Evolutionary conservation across 2,797 vertebrate genomes (phyloP).

Genomic region (Danio kyathit): DNA sequence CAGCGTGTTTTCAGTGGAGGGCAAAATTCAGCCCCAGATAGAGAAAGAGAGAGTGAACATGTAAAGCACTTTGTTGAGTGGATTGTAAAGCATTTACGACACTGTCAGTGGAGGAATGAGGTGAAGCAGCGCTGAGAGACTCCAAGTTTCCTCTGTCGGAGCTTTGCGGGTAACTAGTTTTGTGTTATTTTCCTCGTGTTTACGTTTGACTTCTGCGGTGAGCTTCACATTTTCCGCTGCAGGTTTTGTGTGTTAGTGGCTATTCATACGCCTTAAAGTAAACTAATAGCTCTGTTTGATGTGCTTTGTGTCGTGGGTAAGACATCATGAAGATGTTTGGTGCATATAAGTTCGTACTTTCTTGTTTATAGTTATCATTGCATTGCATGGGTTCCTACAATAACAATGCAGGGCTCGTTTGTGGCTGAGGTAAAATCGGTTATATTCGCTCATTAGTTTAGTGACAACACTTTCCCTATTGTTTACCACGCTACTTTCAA

Average conservation of each 20-base stretch:
- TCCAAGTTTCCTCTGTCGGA: background rate
- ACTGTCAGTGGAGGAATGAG: background rate
- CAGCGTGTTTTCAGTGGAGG: background rate
- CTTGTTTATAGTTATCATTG: too few species aligned
- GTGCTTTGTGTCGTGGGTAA: too few species aligned
- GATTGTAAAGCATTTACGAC: background rate
- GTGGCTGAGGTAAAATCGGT: too few species aligned
- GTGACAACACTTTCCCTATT: too few species aligned
- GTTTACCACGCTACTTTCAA: too few species aligned
- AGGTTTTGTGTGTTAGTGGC: background rate
- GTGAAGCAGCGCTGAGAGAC: background rate
- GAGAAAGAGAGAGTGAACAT: background rate
- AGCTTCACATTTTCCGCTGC: background rate
- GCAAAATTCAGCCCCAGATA: background rate
- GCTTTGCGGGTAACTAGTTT: constrained; percentile 16
- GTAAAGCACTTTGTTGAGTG: background rate
- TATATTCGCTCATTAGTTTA: too few species aligned
- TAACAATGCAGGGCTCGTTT: too few species aligned
- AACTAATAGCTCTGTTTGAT: background rate
- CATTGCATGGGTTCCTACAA: too few species aligned
- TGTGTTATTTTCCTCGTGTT: background rate
- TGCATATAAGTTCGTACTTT: too few species aligned
- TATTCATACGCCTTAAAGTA: background rate
- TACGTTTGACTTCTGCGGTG: background rate
- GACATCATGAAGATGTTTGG: too few species aligned